Evolutionary conservation across 1,140 invertebrate species (phyloP).

Genomic region (Diachasmimorpha longicaudata): DNA sequence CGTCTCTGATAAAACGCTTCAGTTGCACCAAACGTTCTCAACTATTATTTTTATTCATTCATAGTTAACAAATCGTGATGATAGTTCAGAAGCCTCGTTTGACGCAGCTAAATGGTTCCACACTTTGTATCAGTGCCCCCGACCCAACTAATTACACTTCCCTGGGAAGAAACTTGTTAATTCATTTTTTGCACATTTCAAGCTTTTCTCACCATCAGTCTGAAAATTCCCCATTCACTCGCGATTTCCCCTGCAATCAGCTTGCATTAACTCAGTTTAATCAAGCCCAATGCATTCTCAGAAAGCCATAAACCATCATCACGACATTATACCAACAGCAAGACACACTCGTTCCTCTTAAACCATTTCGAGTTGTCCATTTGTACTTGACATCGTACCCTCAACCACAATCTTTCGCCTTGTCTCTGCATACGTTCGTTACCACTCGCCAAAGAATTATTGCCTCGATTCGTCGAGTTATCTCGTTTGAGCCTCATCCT

Average conservation of each 20-base stretch:
- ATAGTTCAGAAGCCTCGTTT: no score
- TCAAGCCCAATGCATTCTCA: background rate
- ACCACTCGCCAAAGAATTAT: background rate
- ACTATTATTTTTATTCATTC: no score
- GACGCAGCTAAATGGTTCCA: no score
- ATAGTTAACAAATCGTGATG: no score
- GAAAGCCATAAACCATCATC: conserved; percentile 1
- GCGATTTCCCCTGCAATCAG: background rate
- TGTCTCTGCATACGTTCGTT: conserved; percentile 8
- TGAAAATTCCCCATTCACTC: no score
- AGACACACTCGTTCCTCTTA: conserved; percentile 16
- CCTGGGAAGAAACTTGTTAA: no score
- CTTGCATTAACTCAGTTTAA: background rate
- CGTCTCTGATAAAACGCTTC: no score
- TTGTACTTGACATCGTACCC: conserved; percentile 29
- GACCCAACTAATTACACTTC: no score
- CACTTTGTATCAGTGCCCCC: no score
- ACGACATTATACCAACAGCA: background rate
- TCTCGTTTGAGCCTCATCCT: background rate
- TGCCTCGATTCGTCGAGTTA: conserved; percentile 3
- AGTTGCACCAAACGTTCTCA: no score
- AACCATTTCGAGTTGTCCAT: conserved; percentile 20
- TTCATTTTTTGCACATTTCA: no score
- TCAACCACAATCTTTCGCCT: conserved; percentile 24
- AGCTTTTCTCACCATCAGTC: no score